These are phyloP conservation scores for Burhinus bistriatus DNA, from an alignment of 2,113 vertebrate species.

Conservation along the genomic window DNA sequence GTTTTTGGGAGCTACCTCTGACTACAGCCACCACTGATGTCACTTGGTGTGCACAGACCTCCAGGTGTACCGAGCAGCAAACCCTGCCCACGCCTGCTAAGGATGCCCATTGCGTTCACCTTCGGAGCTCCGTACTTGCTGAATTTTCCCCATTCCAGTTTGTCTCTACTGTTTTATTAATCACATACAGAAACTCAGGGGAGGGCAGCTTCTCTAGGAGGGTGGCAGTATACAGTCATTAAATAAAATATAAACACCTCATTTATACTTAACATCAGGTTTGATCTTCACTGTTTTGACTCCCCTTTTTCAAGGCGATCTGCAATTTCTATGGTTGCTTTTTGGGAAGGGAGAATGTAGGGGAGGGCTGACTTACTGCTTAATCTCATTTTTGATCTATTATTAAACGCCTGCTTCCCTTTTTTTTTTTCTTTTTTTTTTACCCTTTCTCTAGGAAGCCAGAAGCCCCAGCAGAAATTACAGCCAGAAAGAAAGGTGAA, in stretches of 20 bases:
- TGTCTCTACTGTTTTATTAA: background rate
- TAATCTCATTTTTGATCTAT: slow-evolving; percentile 62
- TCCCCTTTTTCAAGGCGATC: background rate
- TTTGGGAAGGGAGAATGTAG: background rate
- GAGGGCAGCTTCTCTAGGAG: background rate
- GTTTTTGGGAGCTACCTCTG: background rate
- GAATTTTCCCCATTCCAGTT: background rate
- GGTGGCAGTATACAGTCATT: background rate
- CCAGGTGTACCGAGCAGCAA: background rate
- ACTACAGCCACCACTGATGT: rapidly evolving
- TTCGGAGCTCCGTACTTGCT: rapidly evolving
- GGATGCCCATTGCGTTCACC: rapidly evolving
- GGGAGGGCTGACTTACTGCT: slow-evolving; percentile 2
- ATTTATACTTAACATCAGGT: background rate
- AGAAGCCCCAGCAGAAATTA: slow-evolving; percentile 13
- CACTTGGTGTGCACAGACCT: background rate
- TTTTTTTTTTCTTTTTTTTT: background rate
- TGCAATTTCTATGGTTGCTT: background rate
- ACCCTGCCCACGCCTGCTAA: background rate
- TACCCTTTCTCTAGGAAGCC: background rate
- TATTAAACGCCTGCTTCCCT: slow-evolving; percentile 20
- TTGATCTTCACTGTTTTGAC: slow-evolving; percentile 7
- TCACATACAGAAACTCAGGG: background rate
- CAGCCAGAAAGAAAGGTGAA: background rate
- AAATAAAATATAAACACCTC: slow-evolving; percentile 58